Conservation (phyloP, 1,140 invertebrate species). For the Drosophila watanabei region DNA sequence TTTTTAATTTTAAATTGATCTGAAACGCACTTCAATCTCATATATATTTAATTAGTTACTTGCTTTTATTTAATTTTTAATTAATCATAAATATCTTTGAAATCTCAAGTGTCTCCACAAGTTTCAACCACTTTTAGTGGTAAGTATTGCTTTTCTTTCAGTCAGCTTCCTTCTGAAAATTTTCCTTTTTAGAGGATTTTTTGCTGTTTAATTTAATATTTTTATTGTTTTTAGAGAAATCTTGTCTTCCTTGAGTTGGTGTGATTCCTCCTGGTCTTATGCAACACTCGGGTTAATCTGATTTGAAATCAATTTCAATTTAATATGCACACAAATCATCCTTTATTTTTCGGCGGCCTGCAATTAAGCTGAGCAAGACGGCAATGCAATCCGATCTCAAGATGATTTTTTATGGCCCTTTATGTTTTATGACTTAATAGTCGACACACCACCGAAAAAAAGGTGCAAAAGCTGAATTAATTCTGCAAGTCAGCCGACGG, state of each 20-base stretch:
- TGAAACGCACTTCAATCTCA: not conserved
- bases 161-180: slow-evolving; percentile 33
- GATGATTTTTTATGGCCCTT: slow-evolving; percentile 49
- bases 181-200: slow-evolving; percentile 43
- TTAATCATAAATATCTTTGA: not conserved
- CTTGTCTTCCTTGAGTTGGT: not conserved
- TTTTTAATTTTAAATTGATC: not conserved
- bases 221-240: slow-evolving; percentile 8
- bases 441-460: slow-evolving; percentile 8
- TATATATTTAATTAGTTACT: not conserved
- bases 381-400: slow-evolving; percentile 48
- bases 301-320: slow-evolving; percentile 47
- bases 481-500: slow-evolving; percentile 34
- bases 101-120: not conserved
- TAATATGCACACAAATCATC: slow-evolving; percentile 48
- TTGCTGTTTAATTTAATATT: slow-evolving; percentile 13
- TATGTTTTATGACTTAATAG: slow-evolving; percentile 53
- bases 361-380: slow-evolving; percentile 27
- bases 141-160: slow-evolving; percentile 61
- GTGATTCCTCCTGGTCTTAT: not conserved
- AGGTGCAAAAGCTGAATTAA: slow-evolving; percentile 20
- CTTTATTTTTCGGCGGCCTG: slow-evolving; percentile 22
- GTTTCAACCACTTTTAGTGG: not conserved
- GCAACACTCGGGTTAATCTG: slow-evolving; percentile 31
- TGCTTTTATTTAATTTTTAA: not conserved